Evolutionary conservation across 30 jellyfish, hydroid and myxozoan genomes (phyloP), one percentile per base, ranked within the genome.

Genomic region (Pelagia noctiluca): DNA sequence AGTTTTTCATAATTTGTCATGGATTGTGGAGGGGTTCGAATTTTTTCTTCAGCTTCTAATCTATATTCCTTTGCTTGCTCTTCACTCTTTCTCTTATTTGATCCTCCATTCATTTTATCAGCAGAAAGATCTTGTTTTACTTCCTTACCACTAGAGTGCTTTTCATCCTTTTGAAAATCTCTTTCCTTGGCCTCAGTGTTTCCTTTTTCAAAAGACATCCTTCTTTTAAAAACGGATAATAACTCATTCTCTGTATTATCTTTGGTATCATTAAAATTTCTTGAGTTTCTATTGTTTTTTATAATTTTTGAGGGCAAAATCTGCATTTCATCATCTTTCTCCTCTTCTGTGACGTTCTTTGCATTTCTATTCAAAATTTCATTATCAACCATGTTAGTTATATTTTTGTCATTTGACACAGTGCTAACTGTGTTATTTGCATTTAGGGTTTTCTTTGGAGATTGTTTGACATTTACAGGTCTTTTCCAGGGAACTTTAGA

Each of bases 401-500:
- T 42, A 42, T 42, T 42, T 42, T 42, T 16, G 16, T 42, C 57
- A 16, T 16, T 42, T 42, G 57, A 5, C 12, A 16, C 8, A 42
- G 16, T 42, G 8, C 16, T 42, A 42, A 5, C 16, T 42, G 57
- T 5, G 8, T 42, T 42, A 52, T 52, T 5, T 30, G 16, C 68
- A 19, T 2, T 3, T 10, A 2, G 2, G 26, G 30, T 52, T 52
- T 30, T 19, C 21, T 30, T 52, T 10, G 68, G 68, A 19, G 68
- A 52, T 2, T 16, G 2, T 60, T 34, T 61, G n/a, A 77, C 31
- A 30, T 19, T 52, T 3, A 2, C 68, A 8, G 68, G 68, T 47
- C 92, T 50, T 30, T 68, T 82, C 92, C 92, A 82, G 5, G 80
- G 92, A 32, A 82, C 86, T 53, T 82, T 82, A 11, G 92, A 79